These are phyloP conservation scores for Neoniphon sammara DNA, from an alignment of 2,797 vertebrate species.

Conservation along the genomic window DNA sequence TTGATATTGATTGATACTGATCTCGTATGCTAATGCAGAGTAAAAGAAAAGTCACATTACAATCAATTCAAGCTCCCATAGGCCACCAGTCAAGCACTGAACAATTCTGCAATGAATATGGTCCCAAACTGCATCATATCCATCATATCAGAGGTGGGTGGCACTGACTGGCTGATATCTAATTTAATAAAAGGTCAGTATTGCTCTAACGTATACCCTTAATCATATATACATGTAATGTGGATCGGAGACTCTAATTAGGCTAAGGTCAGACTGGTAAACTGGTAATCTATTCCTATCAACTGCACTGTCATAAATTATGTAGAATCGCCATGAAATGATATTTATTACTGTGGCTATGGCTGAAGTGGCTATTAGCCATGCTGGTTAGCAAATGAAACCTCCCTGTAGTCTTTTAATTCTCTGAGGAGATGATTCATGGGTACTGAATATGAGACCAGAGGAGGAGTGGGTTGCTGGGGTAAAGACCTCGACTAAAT, in stretches of 20 bases:
- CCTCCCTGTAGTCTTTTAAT: conserved; percentile 48
- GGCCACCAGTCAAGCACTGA: too few relatives aligned
- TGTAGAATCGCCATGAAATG: conserved; percentile 67
- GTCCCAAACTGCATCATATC: too few relatives aligned
- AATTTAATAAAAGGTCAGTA: neutral
- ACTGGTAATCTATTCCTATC: conserved; percentile 64
- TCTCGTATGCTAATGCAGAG: too few relatives aligned
- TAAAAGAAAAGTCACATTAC: conserved; percentile 2
- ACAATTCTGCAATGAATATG: too few relatives aligned
- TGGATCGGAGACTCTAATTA: conserved; percentile 66
- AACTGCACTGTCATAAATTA: conserved; percentile 67
- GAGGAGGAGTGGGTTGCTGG: conserved; percentile 25
- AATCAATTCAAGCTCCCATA: neutral
- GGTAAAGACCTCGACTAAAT: conserved; percentile 60
- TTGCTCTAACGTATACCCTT: conserved; percentile 8
- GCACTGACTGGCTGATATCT: too few relatives aligned
- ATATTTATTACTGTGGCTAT: conserved; percentile 59
- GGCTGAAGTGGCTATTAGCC: conserved; percentile 64
- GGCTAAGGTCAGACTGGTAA: conserved; percentile 66
- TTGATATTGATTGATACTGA: too few relatives aligned
- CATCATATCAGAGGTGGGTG: too few relatives aligned
- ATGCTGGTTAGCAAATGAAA: conserved; percentile 63
- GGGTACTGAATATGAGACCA: conserved; percentile 15
- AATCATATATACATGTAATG: conserved; percentile 58
- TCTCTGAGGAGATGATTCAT: conserved; percentile 59